Evolutionary conservation across 2,888 invertebrate species (phyloP), one percentile per base, ranked within the genome.

Genomic region (Lacanobia wlatinum): DNA sequence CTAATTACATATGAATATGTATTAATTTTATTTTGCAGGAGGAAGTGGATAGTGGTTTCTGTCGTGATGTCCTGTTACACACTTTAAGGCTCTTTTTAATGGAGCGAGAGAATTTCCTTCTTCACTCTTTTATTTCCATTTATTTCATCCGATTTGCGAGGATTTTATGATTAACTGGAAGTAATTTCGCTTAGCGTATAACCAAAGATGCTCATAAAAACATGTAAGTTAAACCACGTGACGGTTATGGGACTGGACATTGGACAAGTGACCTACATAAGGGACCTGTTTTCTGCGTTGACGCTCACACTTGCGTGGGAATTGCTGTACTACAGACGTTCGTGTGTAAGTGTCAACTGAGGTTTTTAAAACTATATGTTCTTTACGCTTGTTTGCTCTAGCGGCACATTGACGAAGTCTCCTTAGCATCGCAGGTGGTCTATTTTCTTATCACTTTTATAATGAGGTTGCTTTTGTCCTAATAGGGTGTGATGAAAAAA

Each of bases 211-310:
- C 38, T 52, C 28, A 65, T 82, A 82, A 82, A 70, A 60, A 23
- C n/a, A 65, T 65, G 72, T 55, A 52, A 52, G 65, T 69, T n/a
- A 12, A 60, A 9, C 23, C 16, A 53, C 34, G 53, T 69, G 73
- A 58, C 43, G 40, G 43, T 58, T 65, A 78, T 65, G 53, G 53
- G 58, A 60, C 53, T 80, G 76, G 69, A 58, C 52, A 73, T 80
- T 83, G 79, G 79, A 61, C 83, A 83, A 79, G 73, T 83, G 80
- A 80, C 80, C 80, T 59, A 78, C 83, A 61, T 83, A 66, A 18
- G 59, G 59, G 70, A 81, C 85, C 74, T 79, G 79, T 79, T 76
- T 70, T 67, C 62, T 69, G 59, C 43, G 55, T 79, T 79, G 74
- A 72, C 46, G 70, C 60, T 72, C 64, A 72, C 73, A 66, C 63